Conservation (phyloP, 2,113 vertebrate genomes). For the Sebastes schlegelii region DNA sequence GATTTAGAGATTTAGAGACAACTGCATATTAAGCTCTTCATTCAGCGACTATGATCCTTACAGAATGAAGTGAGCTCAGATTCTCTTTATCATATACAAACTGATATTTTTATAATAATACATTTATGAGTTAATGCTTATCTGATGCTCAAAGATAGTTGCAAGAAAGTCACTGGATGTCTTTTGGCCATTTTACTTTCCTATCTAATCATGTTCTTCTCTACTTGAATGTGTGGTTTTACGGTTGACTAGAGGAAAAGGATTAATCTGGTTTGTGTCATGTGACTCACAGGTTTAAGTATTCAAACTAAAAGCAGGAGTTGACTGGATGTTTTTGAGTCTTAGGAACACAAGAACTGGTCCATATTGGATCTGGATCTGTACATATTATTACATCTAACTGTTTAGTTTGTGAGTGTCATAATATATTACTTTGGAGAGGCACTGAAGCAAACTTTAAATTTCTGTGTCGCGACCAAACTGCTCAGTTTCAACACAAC, state of each 20-base stretch:
- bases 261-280: neutral
- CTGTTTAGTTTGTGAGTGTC: neutral
- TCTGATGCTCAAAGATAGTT: neutral
- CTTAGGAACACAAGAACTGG: constrained; percentile 20
- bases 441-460: constrained; percentile 12
- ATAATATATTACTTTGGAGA: neutral
- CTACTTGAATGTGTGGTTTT: neutral
- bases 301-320: neutral
- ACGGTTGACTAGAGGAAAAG: neutral
- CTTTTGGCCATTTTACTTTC: neutral
- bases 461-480: constrained; percentile 1
- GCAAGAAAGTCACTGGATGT: neutral
- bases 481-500: neutral
- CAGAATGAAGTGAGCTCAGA: neutral
- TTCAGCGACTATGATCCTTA: fast-evolving
- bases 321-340: neutral
- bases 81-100: neutral
- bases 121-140: neutral
- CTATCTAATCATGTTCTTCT: neutral
- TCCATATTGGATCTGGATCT: constrained; percentile 75
- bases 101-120: neutral
- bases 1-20: neutral
- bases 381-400: constrained; percentile 17
- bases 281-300: constrained; percentile 5
- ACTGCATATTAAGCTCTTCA: neutral